These are phyloP conservation scores for Clarias macrocephalus DNA, from an alignment of 2,113 vertebrate species.

Conservation along the genomic window DNA sequence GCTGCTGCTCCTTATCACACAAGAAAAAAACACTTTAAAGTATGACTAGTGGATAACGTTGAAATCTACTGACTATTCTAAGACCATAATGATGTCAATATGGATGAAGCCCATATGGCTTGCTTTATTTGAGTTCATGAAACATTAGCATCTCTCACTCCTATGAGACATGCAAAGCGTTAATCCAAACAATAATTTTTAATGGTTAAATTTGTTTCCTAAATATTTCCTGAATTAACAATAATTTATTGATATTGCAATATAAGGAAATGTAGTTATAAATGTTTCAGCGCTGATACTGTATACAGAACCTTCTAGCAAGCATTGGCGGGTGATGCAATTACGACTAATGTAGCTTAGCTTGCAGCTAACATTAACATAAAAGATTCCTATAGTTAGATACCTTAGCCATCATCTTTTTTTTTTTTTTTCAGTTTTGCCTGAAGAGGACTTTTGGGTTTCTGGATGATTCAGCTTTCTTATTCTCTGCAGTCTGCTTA, in stretches of 20 bases:
- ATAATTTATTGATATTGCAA: not conserved
- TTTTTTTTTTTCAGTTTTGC: not conserved
- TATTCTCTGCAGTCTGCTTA: not conserved
- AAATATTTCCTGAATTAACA: not conserved
- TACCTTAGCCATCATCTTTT: not conserved
- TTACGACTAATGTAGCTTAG: not conserved
- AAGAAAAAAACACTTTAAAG: not conserved
- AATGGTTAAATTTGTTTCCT: not conserved
- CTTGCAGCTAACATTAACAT: conserved; percentile 1
- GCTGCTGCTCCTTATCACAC: not conserved
- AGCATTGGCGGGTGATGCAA: not conserved
- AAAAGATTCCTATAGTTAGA: not conserved
- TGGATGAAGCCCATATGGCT: not conserved
- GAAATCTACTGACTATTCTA: not conserved
- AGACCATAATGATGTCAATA: not conserved
- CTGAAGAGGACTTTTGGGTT: not conserved
- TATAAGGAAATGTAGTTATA: not conserved
- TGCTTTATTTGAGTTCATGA: not conserved
- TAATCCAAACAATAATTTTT: not conserved
- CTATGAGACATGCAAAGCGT: not conserved
- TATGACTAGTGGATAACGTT: not conserved
- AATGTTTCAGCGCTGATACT: not conserved
- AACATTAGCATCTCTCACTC: not conserved
- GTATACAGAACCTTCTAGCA: not conserved
- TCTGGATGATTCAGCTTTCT: conserved; percentile 9